Evolutionary conservation across 2,888 invertebrate genomes (phyloP), one percentile per base, ranked within the genome.

Genomic region (Lasioglossum malachurum): DNA sequence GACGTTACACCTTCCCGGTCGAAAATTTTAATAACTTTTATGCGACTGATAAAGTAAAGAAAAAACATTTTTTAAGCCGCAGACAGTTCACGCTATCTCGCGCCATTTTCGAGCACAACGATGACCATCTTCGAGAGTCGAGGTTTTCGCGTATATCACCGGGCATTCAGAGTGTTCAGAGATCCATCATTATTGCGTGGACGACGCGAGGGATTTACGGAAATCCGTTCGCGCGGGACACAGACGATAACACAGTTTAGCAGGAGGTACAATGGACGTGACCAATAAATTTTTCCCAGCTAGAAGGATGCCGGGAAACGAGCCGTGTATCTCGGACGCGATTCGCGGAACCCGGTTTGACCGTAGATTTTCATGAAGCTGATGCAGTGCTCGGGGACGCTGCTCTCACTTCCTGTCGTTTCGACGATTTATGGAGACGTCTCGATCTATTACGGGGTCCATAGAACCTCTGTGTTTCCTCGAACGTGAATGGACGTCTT

Each of bases 211-310:
- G 57, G 49, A 83, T 73, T 38, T 75, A 44, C 49, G 83, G 83
- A 83, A 78, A 78, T 84, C 77, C 83, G 77, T 74, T 78, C 38
- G 67, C n/a, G 74, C 77, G 74, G 60, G 46, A 78, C 77, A 83
- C 77, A 60, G 60, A 53, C 74, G 83, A 74, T 14, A 74, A 74
- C 76, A 69, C 27, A 74, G 44, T 53, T 74, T 64, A 80, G 74
- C 80, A 46, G 57, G 44, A 64, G 41, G 76, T 27, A 76, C 75
- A 77, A 80, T 80, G 75, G 76, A 77, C 75, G 35, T 19, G 41
- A n/a, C 44, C 75, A 64, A 79, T 84, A 69, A 53, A 84, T 84
- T 78, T 84, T 83, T 77, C 35, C 23, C n/a, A 10, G 41, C 64
- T 2, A 8, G 60, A 57, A n/a, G 46, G 64, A 27, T 49, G 16